These are phyloP conservation scores for Flexamia atlantica DNA, from an alignment of 2,888 invertebrate genomes.

Conservation along the genomic window DNA sequence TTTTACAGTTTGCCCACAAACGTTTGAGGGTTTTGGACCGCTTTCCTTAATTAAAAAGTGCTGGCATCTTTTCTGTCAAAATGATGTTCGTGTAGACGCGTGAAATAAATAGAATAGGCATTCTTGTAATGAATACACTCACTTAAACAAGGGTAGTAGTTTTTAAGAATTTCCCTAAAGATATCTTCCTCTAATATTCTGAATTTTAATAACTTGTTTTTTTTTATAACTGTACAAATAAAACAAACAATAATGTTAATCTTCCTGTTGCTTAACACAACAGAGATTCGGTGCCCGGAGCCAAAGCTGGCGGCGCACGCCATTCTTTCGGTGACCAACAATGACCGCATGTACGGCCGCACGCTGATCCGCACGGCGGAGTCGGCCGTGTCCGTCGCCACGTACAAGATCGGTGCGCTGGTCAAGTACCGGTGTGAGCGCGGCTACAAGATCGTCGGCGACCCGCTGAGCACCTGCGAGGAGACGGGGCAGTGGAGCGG, in stretches of 20 bases:
- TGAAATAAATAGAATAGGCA: too few relatives aligned
- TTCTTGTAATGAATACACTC: too few relatives aligned
- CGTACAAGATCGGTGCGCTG: conserved; percentile 91
- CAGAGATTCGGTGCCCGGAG: conserved; percentile 93
- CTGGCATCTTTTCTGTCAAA: too few relatives aligned
- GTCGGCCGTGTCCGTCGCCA: conserved; percentile 81
- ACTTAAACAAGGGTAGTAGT: too few relatives aligned
- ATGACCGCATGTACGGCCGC: conserved; percentile 92
- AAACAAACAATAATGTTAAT: too few relatives aligned
- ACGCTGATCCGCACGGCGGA: conserved; percentile 88
- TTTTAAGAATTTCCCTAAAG: too few relatives aligned
- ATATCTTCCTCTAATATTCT: background rate
- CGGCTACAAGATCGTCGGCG: conserved; percentile 92
- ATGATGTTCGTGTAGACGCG: too few relatives aligned
- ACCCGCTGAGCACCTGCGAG: conserved; percentile 90
- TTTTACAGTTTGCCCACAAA: too few relatives aligned
- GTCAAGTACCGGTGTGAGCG: conserved; percentile 94
- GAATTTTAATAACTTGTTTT: background rate
- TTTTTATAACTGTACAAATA: conserved; percentile 7
- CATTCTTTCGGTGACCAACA: conserved; percentile 92
- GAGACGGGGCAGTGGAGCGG: conserved; percentile 93
- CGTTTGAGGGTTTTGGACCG: too few relatives aligned
- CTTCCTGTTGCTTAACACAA: too few relatives aligned
- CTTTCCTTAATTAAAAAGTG: too few relatives aligned
- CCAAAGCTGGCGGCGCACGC: conserved; percentile 91